These are phyloP conservation scores for Temnothorax curvispinosus DNA, from an alignment of 1,140 invertebrate genomes.

Conservation along the genomic window DNA sequence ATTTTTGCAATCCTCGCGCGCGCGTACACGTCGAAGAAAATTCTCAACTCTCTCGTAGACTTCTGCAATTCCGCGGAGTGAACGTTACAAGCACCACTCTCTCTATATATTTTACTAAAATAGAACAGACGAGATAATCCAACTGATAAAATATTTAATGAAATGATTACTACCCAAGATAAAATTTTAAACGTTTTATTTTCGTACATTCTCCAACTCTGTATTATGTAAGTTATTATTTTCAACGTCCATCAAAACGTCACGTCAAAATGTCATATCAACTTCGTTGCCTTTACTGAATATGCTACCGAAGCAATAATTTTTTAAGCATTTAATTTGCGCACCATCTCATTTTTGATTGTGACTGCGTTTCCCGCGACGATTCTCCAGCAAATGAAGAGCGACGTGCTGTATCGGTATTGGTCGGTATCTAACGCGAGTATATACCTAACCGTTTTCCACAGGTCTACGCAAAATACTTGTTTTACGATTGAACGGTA, in stretches of 20 bases:
- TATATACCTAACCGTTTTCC: neutral
- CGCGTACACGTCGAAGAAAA: neutral
- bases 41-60: neutral
- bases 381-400: neutral
- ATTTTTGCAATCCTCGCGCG: conserved; percentile 9
- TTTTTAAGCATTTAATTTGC: conserved; percentile 8
- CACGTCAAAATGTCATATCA: neutral
- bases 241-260: conserved; percentile 11
- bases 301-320: neutral
- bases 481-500: conserved; percentile 26
- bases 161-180: neutral
- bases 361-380: neutral
- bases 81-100: neutral
- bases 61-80: neutral
- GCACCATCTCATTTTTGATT: neutral
- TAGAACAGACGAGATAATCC: neutral
- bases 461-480: neutral
- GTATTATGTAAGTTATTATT: neutral
- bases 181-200: neutral
- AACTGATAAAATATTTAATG: neutral
- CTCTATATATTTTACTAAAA: neutral
- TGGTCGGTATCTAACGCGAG: neutral
- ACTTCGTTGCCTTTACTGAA: neutral
- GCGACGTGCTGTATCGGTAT: neutral
- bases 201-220: neutral